Percentiles rank a stretch among this genome's conserved stretches.
Evolutionary conservation across 1,140 invertebrate genomes (phyloP).

Genomic region (Aphelenchoides besseyi): DNA sequence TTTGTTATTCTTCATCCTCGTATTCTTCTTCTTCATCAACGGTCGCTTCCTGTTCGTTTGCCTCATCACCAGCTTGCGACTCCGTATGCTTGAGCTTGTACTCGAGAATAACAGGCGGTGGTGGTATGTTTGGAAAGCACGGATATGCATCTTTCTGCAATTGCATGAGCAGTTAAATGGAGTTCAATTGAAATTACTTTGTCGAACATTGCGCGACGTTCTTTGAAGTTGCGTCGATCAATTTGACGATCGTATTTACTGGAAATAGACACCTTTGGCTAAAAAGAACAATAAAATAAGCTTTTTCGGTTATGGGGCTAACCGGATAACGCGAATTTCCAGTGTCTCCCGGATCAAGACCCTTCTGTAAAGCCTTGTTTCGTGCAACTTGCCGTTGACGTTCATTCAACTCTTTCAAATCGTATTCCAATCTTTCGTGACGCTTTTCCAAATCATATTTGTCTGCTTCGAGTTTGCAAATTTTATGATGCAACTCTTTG

Average conservation of each 20-base stretch:
- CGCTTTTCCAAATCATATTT: constrained; percentile 99
- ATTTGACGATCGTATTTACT: constrained; percentile 98
- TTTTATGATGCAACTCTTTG: constrained; percentile 78
- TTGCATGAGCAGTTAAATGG: constrained; percentile 22
- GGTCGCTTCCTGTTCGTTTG: constrained; percentile 28
- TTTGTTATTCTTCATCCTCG: too few relatives aligned
- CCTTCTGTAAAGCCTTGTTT: constrained; percentile 92
- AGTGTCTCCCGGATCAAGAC: constrained; percentile 79
- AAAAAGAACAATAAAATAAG: constrained; percentile 25
- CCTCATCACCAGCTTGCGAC: constrained; percentile 30
- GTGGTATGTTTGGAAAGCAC: constrained; percentile 61
- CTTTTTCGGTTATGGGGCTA: constrained; percentile 13
- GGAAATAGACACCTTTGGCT: constrained; percentile 97
- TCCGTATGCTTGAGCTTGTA: constrained; percentile 36
- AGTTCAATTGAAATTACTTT: constrained; percentile 47
- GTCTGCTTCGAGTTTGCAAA: constrained; percentile 94
- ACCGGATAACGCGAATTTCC: constrained; percentile 48
- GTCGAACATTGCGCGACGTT: constrained; percentile 58
- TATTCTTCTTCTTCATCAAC: constrained; percentile 46
- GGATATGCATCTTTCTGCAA: constrained; percentile 56
- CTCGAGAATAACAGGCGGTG: constrained; percentile 56
- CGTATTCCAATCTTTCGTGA: constrained; percentile 97
- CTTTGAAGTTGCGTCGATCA: constrained; percentile 71
- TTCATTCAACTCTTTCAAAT: constrained; percentile 97
- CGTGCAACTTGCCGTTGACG: constrained; percentile 93